Percentiles rank a stretch among this genome's conserved stretches.
These are phyloP conservation scores for Hypselothyrea guttata DNA, from an alignment of 2,888 invertebrate genomes.

Conservation along the genomic window DNA sequence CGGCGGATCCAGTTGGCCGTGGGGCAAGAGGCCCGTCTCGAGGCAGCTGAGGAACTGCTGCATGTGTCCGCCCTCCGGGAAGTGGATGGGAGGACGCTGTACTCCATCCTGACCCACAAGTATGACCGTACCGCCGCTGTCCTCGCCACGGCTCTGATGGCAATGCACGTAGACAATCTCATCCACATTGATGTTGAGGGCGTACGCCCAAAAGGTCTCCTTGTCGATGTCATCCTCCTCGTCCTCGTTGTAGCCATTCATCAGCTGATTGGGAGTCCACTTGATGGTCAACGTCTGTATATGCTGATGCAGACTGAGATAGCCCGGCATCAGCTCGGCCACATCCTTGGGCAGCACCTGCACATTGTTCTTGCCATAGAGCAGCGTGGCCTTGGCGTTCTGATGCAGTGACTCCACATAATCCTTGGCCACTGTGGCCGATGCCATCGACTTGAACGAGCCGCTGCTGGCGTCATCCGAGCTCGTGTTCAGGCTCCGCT, in stretches of 20 bases:
- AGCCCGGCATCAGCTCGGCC: conserved; percentile 92
- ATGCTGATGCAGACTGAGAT: conserved; percentile 95
- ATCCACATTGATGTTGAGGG: conserved; percentile 93
- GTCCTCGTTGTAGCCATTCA: conserved; percentile 92
- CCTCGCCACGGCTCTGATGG: conserved; percentile 90
- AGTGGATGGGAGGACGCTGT: conserved; percentile 96
- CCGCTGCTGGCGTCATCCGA: conserved; percentile 86
- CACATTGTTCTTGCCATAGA: conserved; percentile 97
- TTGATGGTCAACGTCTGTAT: conserved; percentile 92
- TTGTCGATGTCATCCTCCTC: conserved; percentile 88
- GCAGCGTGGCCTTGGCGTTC: conserved; percentile 93
- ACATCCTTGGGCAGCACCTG: conserved; percentile 93
- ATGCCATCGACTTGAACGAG: conserved; percentile 78
- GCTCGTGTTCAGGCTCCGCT: conserved; percentile 88
- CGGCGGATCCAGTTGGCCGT: conserved; percentile 96
- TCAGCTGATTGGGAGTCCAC: conserved; percentile 98
- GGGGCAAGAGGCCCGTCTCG: conserved; percentile 92
- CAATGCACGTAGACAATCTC: conserved; percentile 98
- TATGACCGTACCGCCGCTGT: conserved; percentile 92
- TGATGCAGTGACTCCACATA: conserved; percentile 98
- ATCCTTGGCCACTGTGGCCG: conserved; percentile 88
- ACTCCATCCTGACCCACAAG: conserved; percentile 97
- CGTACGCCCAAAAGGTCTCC: conserved; percentile 94
- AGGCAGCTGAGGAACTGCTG: conserved; percentile 95
- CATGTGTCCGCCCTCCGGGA: conserved; percentile 94